Evolutionary conservation across 2,113 vertebrate species (phyloP).

Genomic region (Rhegmatorhina hoffmannsi): DNA sequence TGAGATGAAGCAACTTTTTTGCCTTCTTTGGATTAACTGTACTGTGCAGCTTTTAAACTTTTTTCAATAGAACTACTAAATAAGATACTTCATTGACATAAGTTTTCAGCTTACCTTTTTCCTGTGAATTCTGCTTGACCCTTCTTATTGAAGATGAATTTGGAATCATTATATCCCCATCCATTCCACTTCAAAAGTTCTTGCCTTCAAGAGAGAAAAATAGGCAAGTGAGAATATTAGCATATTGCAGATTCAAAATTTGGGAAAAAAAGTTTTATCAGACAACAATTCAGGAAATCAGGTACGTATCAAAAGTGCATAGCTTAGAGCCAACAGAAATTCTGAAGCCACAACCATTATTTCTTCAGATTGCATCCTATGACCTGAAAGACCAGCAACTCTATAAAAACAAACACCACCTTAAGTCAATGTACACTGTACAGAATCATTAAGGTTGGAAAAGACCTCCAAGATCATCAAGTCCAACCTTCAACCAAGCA

Average conservation of each 20-base stretch:
- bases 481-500: not conserved
- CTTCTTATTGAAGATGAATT: conserved; percentile 95
- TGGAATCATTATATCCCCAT: conserved; percentile 97
- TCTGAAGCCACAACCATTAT: not conserved
- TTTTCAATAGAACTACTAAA: not conserved
- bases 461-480: not conserved
- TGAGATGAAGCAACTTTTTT: not conserved
- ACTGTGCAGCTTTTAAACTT: not conserved
- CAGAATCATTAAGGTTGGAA: not conserved
- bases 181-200: conserved; percentile 99
- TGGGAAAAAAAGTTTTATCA: not conserved
- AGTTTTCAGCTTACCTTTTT: conserved; percentile 82
- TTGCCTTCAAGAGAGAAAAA: conserved; percentile 80
- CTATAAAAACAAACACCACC: not conserved
- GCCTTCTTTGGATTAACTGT: not conserved
- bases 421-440: not conserved
- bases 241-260: not conserved
- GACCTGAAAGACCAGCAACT: not conserved
- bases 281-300: not conserved
- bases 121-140: conserved; percentile 96
- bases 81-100: not conserved
- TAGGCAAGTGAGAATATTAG: not conserved
- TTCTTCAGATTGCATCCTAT: not conserved
- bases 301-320: not conserved
- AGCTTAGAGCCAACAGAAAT: not conserved